phyloP scores from a whole-genome alignment of 1,140 invertebrate genomes.

The Caenorhabditis elegans region WBcel235 BX284606.5:12142501-12143000 shows the following conservation, averaged over 20 bases:
- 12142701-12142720: neutral
- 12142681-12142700: neutral
- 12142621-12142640: conserved; percentile 32
- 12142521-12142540: conserved; percentile 27
- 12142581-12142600: conserved; percentile 26
- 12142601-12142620: neutral
- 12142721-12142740: conserved; percentile 23
- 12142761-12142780: neutral
- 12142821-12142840: neutral
- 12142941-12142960: neutral
- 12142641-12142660: neutral
- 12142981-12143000: neutral
- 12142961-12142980: too few relatives aligned
- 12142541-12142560: conserved; percentile 8
- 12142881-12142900: neutral
- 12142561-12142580: neutral
- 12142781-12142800: neutral
- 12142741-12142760: conserved; percentile 20
- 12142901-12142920: neutral
- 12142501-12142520: conserved; percentile 22
- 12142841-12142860: conserved; percentile 19
- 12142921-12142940: neutral
- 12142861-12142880: conserved; percentile 7
- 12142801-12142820: neutral
- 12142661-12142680: neutral